These are phyloP conservation scores for Centropus unirufus DNA, from an alignment of 2,113 vertebrate genomes.

Conservation along the genomic window DNA sequence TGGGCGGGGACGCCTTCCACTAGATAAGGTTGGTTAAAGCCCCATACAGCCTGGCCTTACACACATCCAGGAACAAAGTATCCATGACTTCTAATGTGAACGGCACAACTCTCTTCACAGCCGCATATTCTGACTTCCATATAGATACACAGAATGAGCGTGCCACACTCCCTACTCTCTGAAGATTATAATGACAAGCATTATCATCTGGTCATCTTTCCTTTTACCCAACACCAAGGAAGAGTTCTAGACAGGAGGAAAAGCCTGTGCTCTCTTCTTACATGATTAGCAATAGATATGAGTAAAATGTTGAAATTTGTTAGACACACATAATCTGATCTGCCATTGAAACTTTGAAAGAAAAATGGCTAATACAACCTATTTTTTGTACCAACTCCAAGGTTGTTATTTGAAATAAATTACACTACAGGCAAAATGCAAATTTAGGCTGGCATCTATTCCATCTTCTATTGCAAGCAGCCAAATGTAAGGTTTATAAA, in stretches of 20 bases:
- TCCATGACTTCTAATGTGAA: too few relatives aligned
- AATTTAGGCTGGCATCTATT: too few relatives aligned
- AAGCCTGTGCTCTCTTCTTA: not conserved
- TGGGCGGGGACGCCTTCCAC: too few relatives aligned
- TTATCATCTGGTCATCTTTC: not conserved
- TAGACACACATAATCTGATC: not conserved
- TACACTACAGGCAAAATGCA: rapidly evolving
- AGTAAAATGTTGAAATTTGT: not conserved
- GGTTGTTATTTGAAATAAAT: not conserved
- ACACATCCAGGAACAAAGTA: too few relatives aligned
- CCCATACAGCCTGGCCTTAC: too few relatives aligned
- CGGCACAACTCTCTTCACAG: too few relatives aligned
- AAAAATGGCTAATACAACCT: not conserved
- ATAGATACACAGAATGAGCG: rapidly evolving
- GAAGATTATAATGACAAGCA: not conserved
- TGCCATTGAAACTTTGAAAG: not conserved
- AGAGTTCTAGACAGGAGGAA: too few relatives aligned
- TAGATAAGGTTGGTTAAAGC: too few relatives aligned
- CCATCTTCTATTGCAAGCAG: too few relatives aligned
- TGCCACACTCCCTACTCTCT: not conserved
- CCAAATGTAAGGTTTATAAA: too few relatives aligned
- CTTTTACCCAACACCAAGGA: too few relatives aligned
- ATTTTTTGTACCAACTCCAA: not conserved
- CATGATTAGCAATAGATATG: not conserved
- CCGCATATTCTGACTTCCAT: not conserved